Evolutionary conservation across 2,797 vertebrate genomes (phyloP), one percentile per base, ranked within the genome.

Genomic region (Amblyopsis hoosieri): DNA sequence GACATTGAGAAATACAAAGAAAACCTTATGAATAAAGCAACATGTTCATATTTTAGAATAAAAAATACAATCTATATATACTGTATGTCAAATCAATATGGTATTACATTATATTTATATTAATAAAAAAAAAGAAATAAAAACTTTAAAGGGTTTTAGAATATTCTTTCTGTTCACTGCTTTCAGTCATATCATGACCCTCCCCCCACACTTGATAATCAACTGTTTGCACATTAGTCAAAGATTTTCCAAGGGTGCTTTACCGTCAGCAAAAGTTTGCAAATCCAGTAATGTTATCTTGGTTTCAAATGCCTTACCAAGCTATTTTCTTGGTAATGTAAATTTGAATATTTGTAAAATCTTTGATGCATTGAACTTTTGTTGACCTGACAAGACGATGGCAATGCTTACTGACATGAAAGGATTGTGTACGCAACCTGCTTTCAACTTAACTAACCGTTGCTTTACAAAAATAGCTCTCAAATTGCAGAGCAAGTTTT

Each of bases 1-100:
- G 75, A 89, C 83, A 81, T 82, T 87, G 87, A 89, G 85, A 90
- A 90, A 89, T 74, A 79, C 78, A 83, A 78, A 71, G 78, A 75
- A 85, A 90, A 90, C 75, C 85, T 85, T 82, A 89, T 78, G 56
- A 80, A 76, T 72, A 69, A 72, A 82, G 82, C 77, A 85, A 82
- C 71, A 75, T 61, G 65, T 66, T 59, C 54, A 50, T 8, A 49
- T 54, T 51, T 61, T 59, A 62, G 19, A 45, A 53, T 69, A 59
- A 53, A 80, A 81, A 75, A 83, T 81, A 81, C 79, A 87, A 82
- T 81, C 82, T 72, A 75, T 79, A 69, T 73, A 79, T 74, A 83
- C 76, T 78, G 87, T 82, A 88, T 79, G 85, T 75, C 82, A 85
- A 75, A 74, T 71, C 75, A 71, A 88, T 74, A 81, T 72, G 87